Percentiles rank a stretch among this genome's conserved stretches.
Conservation (phyloP, 2,797 vertebrate species). For the Momotus momota region DNA sequence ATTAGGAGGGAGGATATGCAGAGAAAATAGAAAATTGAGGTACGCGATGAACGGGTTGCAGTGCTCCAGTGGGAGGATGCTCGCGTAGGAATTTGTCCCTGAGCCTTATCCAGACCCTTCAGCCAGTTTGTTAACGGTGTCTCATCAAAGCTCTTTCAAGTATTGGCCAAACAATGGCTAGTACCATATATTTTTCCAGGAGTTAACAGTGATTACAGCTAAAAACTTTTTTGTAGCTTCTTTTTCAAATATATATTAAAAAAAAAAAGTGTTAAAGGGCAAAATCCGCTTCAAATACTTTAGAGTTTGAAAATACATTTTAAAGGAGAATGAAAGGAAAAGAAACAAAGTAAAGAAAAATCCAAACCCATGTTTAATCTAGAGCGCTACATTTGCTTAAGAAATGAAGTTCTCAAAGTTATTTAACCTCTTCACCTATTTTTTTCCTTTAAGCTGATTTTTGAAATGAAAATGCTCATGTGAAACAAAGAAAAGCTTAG, state of each 20-base stretch:
- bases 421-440: constrained; percentile 48
- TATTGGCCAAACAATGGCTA: background rate
- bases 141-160: background rate
- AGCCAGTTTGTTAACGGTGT: background rate
- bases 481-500: constrained; percentile 11
- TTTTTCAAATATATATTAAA: background rate
- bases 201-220: background rate
- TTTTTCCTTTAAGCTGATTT: constrained; percentile 19
- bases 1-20: background rate
- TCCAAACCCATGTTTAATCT: constrained; percentile 11
- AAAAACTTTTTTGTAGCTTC: background rate
- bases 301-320: constrained; percentile 25
- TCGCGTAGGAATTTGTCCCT: background rate
- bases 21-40: background rate
- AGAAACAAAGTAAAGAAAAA: constrained; percentile 20
- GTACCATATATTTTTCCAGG: background rate
- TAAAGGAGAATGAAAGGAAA: constrained; percentile 29
- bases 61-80: background rate
- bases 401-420: constrained; percentile 12
- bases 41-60: background rate
- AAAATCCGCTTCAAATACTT: constrained; percentile 41
- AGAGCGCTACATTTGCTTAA: constrained; percentile 35
- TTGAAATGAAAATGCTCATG: background rate
- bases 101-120: background rate
- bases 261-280: background rate